These are phyloP conservation scores for Casuarius casuarius DNA, from an alignment of 2,113 vertebrate genomes.

Conservation along the genomic window DNA sequence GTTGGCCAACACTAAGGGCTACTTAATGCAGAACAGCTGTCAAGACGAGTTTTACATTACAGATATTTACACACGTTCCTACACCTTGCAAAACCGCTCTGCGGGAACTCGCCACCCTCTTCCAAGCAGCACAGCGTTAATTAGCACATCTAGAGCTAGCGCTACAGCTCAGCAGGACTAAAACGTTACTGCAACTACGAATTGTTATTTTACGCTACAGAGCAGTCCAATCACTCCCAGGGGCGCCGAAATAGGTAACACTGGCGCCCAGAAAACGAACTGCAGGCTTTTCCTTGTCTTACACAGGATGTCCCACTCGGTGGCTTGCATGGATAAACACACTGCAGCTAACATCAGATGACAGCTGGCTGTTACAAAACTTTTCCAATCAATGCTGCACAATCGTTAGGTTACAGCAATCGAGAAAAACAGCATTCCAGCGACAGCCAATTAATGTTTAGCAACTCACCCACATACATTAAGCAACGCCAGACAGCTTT, in stretches of 20 bases:
- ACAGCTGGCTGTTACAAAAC: background rate
- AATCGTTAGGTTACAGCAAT: background rate
- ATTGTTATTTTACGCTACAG: background rate
- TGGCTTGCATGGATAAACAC: background rate
- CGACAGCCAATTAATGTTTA: background rate
- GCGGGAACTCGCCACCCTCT: background rate
- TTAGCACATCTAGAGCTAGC: background rate
- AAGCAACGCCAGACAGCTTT: constrained; percentile 1
- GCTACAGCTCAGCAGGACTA: background rate
- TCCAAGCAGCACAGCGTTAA: background rate
- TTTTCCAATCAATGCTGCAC: background rate
- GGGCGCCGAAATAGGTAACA: background rate
- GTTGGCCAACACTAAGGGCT: background rate
- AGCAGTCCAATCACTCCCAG: constrained; percentile 50
- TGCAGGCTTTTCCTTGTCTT: background rate
- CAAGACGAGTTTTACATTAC: background rate
- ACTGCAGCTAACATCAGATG: background rate
- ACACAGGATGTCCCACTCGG: background rate
- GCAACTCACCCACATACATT: background rate
- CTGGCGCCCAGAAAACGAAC: background rate
- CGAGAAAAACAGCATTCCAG: background rate
- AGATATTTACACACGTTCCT: background rate
- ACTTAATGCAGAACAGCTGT: background rate
- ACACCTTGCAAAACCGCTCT: background rate
- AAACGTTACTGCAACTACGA: background rate